Percentiles rank a stretch among this genome's conserved stretches.
These are phyloP conservation scores for Saxidomus purpurata DNA, from an alignment of 1,140 invertebrate genomes.

Conservation along the genomic window DNA sequence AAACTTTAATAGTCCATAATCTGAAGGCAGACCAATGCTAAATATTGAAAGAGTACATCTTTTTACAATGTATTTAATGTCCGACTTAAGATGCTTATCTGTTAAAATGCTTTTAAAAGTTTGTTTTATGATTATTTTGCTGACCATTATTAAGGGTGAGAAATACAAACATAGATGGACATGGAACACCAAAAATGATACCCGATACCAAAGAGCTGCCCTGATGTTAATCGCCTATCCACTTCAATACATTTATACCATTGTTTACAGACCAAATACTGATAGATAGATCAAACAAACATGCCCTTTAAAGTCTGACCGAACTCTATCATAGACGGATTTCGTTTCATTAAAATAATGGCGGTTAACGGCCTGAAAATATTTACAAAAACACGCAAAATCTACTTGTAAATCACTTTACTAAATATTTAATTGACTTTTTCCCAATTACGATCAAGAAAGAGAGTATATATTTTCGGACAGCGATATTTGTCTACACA, in stretches of 20 bases:
- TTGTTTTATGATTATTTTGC: constrained; percentile 38
- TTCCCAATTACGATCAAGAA: not conserved
- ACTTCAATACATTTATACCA: constrained; percentile 20
- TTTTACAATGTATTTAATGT: constrained; percentile 45
- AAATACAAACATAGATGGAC: constrained; percentile 20
- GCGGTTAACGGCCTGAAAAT: not conserved
- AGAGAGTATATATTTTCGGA: not conserved
- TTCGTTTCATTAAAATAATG: constrained; percentile 40
- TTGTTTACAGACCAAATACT: constrained; percentile 16
- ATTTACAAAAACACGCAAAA: not conserved
- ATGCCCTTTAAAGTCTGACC: constrained; percentile 22
- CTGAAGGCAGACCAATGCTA: constrained; percentile 6
- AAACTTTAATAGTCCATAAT: constrained; percentile 19
- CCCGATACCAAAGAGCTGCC: not conserved
- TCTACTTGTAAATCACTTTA: constrained; percentile 6
- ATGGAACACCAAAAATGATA: constrained; percentile 8
- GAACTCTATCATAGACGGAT: not conserved
- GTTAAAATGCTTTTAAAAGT: constrained; percentile 39
- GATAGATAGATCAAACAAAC: constrained; percentile 38
- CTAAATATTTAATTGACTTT: constrained; percentile 36
- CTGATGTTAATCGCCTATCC: not conserved
- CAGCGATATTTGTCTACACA: not conserved
- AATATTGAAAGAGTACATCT: constrained; percentile 32
- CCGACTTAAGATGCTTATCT: constrained; percentile 39
- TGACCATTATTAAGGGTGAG: constrained; percentile 42